phyloP scores from a whole-genome alignment of 2,797 vertebrate genomes.

The Sebastes hopkinsi region DNA sequence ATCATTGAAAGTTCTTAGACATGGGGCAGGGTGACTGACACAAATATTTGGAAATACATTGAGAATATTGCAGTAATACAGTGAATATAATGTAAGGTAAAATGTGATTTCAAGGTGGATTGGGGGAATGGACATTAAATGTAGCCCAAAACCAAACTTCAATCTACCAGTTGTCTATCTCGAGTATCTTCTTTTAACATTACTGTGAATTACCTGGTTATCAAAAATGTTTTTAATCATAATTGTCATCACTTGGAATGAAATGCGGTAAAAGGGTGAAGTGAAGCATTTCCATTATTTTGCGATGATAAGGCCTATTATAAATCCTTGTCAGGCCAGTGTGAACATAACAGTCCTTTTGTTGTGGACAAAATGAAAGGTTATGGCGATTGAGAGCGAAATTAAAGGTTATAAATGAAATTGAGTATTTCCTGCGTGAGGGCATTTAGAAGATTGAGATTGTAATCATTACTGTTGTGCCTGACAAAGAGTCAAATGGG shows the following conservation, averaged over 20 bases:
- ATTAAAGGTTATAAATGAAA: constrained; percentile 73
- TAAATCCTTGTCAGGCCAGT: constrained; percentile 52
- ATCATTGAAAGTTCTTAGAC: neutral
- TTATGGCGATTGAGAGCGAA: constrained; percentile 61
- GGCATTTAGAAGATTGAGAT: constrained; percentile 73
- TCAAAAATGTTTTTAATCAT: constrained; percentile 48
- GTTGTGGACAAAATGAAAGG: constrained; percentile 67
- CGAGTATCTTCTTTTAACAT: neutral
- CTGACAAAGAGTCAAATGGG: constrained; percentile 53
- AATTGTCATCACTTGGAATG: constrained; percentile 40
- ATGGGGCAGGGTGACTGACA: no score
- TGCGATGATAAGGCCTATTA: constrained; percentile 54
- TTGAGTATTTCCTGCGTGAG: constrained; percentile 54
- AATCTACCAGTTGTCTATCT: constrained; percentile 3
- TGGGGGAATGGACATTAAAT: neutral
- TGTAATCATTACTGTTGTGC: constrained; percentile 56
- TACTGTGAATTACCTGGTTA: constrained; percentile 24
- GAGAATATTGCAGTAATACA: neutral
- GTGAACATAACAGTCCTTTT: constrained; percentile 59
- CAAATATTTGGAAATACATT: neutral
- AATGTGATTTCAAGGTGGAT: neutral
- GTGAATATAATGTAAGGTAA: neutral
- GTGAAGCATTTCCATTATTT: constrained; percentile 58
- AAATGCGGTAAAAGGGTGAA: constrained; percentile 31
- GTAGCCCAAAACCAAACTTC: neutral